Conservation (phyloP, 2,797 vertebrate species). For the Esox lucius region DNA sequence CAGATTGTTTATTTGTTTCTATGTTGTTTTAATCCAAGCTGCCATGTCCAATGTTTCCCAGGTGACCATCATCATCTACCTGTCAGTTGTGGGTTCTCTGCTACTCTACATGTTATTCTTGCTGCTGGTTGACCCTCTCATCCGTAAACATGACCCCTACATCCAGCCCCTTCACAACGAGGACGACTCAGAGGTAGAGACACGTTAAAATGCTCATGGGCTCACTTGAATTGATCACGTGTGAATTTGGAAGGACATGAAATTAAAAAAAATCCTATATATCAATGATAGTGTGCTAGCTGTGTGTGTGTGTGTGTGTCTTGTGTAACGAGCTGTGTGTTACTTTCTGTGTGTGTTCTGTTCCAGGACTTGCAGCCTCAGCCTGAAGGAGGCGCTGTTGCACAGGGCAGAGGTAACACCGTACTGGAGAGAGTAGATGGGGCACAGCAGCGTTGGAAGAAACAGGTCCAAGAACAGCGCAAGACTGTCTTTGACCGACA, state of each 20-base stretch:
- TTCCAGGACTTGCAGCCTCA: slow-evolving; percentile 79
- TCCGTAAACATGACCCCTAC: slow-evolving; percentile 88
- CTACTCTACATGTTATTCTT: slow-evolving; percentile 95
- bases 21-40: not conserved
- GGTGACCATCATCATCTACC: slow-evolving; percentile 93
- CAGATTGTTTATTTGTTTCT: not conserved
- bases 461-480: slow-evolving; percentile 94
- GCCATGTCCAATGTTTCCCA: slow-evolving; percentile 45
- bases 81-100: slow-evolving; percentile 89
- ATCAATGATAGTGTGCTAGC: not conserved
- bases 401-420: slow-evolving; percentile 79
- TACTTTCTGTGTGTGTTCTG: no score
- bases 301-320: no score
- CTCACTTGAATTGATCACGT: not conserved
- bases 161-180: slow-evolving; percentile 88
- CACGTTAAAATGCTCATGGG: slow-evolving; percentile 7
- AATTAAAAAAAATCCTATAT: no score
- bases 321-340: no score
- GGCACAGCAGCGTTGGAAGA: slow-evolving; percentile 95
- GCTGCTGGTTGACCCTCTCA: slow-evolving; percentile 91
- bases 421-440: slow-evolving; percentile 93
- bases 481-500: slow-evolving; percentile 95
- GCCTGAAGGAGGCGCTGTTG: slow-evolving; percentile 20
- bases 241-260: slow-evolving; percentile 14
- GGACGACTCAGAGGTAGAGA: slow-evolving; percentile 86